These are phyloP conservation scores for Sipha flava DNA, from an alignment of 1,140 invertebrate species.

Conservation along the genomic window DNA sequence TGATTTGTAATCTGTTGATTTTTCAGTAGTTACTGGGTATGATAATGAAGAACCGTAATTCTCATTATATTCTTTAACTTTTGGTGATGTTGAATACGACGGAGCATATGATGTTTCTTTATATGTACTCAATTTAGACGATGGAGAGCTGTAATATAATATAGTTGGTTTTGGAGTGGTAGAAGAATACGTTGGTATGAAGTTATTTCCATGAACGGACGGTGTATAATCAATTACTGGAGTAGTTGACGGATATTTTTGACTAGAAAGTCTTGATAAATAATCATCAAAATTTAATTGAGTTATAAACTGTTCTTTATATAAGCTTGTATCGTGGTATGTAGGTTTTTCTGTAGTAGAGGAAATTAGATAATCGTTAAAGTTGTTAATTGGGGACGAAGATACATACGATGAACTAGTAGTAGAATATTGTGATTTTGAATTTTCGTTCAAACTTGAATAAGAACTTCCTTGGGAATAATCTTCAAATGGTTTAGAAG, in stretches of 20 bases:
- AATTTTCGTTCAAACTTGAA: not conserved
- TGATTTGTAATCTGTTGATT: not conserved
- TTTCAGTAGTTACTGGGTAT: not conserved
- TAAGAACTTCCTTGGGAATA: not conserved
- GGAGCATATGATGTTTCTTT: not conserved
- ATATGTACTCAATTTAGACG: too few relatives aligned
- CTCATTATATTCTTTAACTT: not conserved
- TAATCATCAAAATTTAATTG: conserved; percentile 10
- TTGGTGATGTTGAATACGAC: not conserved
- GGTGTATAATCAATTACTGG: not conserved
- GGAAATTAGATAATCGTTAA: not conserved
- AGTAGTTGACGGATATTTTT: not conserved
- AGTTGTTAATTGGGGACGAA: not conserved
- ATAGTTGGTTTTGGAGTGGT: not conserved
- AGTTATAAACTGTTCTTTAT: not conserved
- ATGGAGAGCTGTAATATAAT: not conserved
- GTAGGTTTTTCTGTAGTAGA: not conserved
- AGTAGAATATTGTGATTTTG: not conserved
- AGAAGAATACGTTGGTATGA: not conserved
- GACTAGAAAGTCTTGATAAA: not conserved
- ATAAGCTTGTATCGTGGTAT: not conserved
- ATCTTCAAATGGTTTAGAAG: not conserved
- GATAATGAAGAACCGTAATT: not conserved
- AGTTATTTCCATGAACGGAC: not conserved
- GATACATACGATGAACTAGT: not conserved